Evolutionary conservation across 2,113 vertebrate species (phyloP), one percentile per base, ranked within the genome.

Genomic region (Eclectus roratus): DNA sequence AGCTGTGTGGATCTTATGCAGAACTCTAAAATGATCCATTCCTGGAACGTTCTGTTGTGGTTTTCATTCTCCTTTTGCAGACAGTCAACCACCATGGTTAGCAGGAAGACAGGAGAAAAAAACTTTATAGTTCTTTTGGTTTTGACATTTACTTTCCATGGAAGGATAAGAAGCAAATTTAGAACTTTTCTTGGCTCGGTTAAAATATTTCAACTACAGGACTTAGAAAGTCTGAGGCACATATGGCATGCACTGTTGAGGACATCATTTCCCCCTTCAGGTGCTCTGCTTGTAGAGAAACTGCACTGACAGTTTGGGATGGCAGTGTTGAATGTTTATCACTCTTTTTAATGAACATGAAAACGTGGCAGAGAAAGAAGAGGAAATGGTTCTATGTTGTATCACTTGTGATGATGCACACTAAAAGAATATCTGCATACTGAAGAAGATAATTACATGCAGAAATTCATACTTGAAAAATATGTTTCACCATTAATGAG

Each of bases 401-500:
- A 94, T 88, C 94, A 94, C 69, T 97, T 97, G 80, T 89, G 89
- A 81, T 81, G 91, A 96, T 95, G 89, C 94, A 79, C 91, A 94
- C 91, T 91, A 82, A 88, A 96, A 96, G 89, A 91, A 49, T 89
- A 92, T 88, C 83, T 96, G 93, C 96, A 88, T 94, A 89, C 18
- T 8, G 77, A 85, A 91, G 95, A 96, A 85, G 73, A 96, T 80
- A 95, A 91, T 86, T 80, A 95, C 84, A 61, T 90, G 47, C 89
- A 96, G 94, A 93, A 95, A 85, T 93, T 96, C 91, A 89, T 98
- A 98, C 97, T 98, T 98, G 97, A 98, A 98, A 91, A 96, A 90
- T 85, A 60, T 43, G 70, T 91, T 96, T 94, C 97, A 96, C 66
- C 70, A 25, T 83, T 88, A 66, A 55, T 66, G 79, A 97, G 85